phyloP scores from a whole-genome alignment of 2,113 vertebrate species.

The Periophthalmus modestus region DNA sequence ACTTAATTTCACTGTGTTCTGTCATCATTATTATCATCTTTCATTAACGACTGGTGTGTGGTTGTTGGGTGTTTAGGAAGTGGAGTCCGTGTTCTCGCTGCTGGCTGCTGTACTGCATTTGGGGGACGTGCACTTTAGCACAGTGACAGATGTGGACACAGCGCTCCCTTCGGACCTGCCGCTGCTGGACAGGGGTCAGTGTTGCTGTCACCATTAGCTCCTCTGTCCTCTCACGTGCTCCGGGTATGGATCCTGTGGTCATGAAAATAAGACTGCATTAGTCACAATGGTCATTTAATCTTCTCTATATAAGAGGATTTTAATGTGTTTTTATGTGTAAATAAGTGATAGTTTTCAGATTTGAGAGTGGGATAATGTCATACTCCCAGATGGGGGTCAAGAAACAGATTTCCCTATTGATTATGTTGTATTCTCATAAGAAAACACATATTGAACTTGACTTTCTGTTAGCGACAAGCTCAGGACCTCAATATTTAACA shows the following conservation, averaged over 20 bases:
- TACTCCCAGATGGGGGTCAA: too few species aligned
- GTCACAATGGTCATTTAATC: not conserved
- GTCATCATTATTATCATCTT: not conserved
- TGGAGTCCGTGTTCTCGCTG: slow-evolving; percentile 88
- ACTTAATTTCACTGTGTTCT: not conserved
- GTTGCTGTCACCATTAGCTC: slow-evolving; percentile 17
- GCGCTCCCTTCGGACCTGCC: slow-evolving; percentile 88
- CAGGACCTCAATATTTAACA: too few species aligned
- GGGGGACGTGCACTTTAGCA: slow-evolving; percentile 85
- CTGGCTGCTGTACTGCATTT: slow-evolving; percentile 88
- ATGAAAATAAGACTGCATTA: not conserved
- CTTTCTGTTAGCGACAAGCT: too few species aligned
- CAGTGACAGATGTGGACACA: slow-evolving; percentile 80
- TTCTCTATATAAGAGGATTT: not conserved
- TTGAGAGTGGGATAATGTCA: too few species aligned
- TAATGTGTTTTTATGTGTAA: not conserved
- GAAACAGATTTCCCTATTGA: too few species aligned
- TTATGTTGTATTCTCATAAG: too few species aligned
- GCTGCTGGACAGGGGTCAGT: slow-evolving; percentile 91
- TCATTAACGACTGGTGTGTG: too few species aligned
- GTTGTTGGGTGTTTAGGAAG: slow-evolving; percentile 76
- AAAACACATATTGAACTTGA: too few species aligned
- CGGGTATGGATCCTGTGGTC: not conserved
- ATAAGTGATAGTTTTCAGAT: not conserved
- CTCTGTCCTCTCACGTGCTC: not conserved